These are phyloP conservation scores for Melanargia galathea DNA, from an alignment of 2,888 invertebrate genomes.

Conservation along the genomic window DNA sequence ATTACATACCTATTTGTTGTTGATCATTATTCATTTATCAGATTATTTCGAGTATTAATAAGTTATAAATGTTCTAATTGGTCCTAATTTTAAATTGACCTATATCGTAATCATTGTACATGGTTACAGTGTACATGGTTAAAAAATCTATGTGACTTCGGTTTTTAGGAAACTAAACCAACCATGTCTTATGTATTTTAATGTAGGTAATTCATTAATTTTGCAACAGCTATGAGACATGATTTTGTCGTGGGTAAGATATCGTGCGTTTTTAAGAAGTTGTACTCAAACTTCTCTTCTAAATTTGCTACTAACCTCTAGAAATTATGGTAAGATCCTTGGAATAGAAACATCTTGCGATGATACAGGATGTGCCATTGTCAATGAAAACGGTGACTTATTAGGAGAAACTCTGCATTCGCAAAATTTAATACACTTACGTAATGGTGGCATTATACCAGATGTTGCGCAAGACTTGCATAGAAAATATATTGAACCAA, in stretches of 20 bases:
- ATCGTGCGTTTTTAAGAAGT: background rate
- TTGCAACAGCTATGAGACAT: background rate
- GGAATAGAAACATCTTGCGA: conserved; percentile 99
- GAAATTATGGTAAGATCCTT: conserved; percentile 73
- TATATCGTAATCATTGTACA: too few relatives aligned
- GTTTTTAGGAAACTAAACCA: too few relatives aligned
- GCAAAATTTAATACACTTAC: conserved; percentile 89
- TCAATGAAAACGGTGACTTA: conserved; percentile 87
- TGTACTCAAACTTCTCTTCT: background rate
- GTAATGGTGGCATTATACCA: conserved; percentile 95
- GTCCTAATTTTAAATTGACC: too few relatives aligned
- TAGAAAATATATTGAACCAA: conserved; percentile 87
- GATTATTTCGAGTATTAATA: too few relatives aligned
- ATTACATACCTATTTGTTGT: too few relatives aligned
- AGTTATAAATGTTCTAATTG: too few relatives aligned
- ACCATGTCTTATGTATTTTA: too few relatives aligned
- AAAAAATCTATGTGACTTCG: too few relatives aligned
- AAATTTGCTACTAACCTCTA: background rate
- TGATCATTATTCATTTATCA: too few relatives aligned
- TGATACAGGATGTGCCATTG: conserved; percentile 96
- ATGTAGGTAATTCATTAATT: background rate
- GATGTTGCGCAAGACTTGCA: conserved; percentile 93
- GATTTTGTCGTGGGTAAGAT: background rate
- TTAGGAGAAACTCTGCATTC: conserved; percentile 91
- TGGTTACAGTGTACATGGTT: too few relatives aligned